Evolutionary conservation across 2,888 invertebrate genomes (phyloP), one percentile per base, ranked within the genome.

Genomic region (Lasiommata megera): DNA sequence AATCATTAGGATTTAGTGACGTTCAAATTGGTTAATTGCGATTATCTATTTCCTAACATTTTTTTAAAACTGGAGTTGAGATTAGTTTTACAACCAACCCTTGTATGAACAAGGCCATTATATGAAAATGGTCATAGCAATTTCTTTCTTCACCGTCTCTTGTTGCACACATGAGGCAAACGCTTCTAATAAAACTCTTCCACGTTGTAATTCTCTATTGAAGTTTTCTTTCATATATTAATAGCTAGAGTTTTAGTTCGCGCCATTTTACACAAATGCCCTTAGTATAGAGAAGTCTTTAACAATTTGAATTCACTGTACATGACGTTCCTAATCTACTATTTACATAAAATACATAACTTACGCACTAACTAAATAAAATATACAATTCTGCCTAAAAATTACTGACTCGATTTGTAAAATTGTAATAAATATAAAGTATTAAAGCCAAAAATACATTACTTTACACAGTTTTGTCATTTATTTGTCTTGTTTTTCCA

Each of bases 361-460:
- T 61, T 61, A 65, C 5, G 38, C 16, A 46, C 59, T 58, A 62
- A 61, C 66, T 64, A 67, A 65, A 70, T 68, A 72, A 67, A 73
- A 73, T 71, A 72, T 74, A 74, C 71, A 74, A 55, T 71, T 73
- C 68, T 73, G 71, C 67, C 86, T 88, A 87, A 88, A 73, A 79
- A 81, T 79, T 88, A 89, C 76, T 89, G 89, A 89, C 89, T 89
- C 77, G 84, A 71, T 85, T 53, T 53, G 53, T 53, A 53, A 53
- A 53, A 34, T 88, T 74, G 75, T 70, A 70, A 82, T 82, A 82
- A 80, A 81, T 80, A 80, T 77, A 80, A 75, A 72, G 70, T 72
- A 76, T 81, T 82, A 83, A 83, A 83, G 82, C 83, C 81, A 79
- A 82, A 74, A 76, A 75, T 76, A 77, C 64, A 71, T 70, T 58